phyloP scores from a whole-genome alignment of 2,888 invertebrate genomes.

The Thymelicus acteon region DNA sequence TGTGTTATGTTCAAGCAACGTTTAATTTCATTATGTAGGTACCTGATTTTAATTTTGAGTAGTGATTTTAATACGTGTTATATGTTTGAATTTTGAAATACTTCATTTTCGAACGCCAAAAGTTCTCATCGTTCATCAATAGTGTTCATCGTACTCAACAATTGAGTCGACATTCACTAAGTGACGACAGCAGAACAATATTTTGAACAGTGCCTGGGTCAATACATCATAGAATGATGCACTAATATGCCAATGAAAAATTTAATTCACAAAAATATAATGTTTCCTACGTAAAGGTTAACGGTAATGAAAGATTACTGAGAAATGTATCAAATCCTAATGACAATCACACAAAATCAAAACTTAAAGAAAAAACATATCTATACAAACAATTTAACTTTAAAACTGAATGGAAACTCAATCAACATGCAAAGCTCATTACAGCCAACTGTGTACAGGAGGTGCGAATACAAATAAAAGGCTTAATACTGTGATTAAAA shows the following conservation, averaged over 20 bases:
- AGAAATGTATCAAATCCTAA: conserved; percentile 31
- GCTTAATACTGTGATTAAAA: conserved; percentile 53
- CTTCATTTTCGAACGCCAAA: too few relatives aligned
- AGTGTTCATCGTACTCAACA: too few relatives aligned
- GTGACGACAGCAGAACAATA: too few relatives aligned
- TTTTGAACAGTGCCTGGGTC: too few relatives aligned
- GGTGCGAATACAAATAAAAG: conserved; percentile 56
- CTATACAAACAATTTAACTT: background rate
- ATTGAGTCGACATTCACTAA: too few relatives aligned
- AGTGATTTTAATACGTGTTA: too few relatives aligned
- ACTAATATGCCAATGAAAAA: background rate
- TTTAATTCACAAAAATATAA: conserved; percentile 27
- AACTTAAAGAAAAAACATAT: background rate
- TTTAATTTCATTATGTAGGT: background rate
- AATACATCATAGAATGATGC: too few relatives aligned
- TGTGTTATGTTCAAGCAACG: conserved; percentile 10
- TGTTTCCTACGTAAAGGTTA: conserved; percentile 34
- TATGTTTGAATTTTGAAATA: too few relatives aligned
- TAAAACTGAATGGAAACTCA: conserved; percentile 20
- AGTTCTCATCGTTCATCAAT: too few relatives aligned
- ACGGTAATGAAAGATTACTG: conserved; percentile 22
- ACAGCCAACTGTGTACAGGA: conserved; percentile 44
- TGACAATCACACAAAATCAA: conserved; percentile 16
- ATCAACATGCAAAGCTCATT: conserved; percentile 34
- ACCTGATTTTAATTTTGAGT: background rate